phyloP scores from a whole-genome alignment of 2,888 invertebrate species.

The Sclerodermus sp. region DNA sequence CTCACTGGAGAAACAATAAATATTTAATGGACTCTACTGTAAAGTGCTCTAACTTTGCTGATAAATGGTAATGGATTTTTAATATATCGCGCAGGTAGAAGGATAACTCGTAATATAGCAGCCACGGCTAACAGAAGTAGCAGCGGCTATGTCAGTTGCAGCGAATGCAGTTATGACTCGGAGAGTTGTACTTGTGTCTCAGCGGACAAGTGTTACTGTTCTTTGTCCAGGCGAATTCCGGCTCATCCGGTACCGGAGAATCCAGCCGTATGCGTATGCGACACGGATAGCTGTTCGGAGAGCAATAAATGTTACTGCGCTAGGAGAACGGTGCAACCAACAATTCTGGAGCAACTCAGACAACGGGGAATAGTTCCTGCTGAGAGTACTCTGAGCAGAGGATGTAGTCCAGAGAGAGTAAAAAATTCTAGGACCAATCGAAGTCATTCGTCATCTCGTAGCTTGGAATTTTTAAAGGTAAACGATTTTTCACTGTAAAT shows the following conservation, averaged over 20 bases:
- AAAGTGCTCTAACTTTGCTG: too few species aligned
- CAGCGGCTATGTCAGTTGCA: conserved; percentile 79
- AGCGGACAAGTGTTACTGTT: conserved; percentile 85
- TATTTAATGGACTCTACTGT: too few species aligned
- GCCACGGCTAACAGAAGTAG: conserved; percentile 57
- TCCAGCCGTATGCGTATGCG: conserved; percentile 70
- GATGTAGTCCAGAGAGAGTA: conserved; percentile 39
- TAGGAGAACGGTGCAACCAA: conserved; percentile 50
- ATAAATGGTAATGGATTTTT: too few species aligned
- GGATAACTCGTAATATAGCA: conserved; percentile 29
- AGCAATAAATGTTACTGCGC: conserved; percentile 85
- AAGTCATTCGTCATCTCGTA: conserved; percentile 46
- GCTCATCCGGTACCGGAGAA: conserved; percentile 56
- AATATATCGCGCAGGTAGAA: conserved; percentile 31
- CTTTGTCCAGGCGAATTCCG: conserved; percentile 57
- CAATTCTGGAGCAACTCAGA: conserved; percentile 60
- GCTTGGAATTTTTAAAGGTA: conserved; percentile 54
- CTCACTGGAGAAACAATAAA: neutral
- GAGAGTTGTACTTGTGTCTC: conserved; percentile 77
- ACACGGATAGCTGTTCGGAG: conserved; percentile 84
- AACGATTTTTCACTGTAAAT: neutral
- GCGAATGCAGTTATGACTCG: conserved; percentile 84
- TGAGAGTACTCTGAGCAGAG: conserved; percentile 47
- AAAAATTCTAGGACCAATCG: conserved; percentile 31
- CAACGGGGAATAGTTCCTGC: conserved; percentile 60